Base-by-base conservation (phyloP, 2,888 invertebrate species). In the Acrobasis suavella region DNA sequence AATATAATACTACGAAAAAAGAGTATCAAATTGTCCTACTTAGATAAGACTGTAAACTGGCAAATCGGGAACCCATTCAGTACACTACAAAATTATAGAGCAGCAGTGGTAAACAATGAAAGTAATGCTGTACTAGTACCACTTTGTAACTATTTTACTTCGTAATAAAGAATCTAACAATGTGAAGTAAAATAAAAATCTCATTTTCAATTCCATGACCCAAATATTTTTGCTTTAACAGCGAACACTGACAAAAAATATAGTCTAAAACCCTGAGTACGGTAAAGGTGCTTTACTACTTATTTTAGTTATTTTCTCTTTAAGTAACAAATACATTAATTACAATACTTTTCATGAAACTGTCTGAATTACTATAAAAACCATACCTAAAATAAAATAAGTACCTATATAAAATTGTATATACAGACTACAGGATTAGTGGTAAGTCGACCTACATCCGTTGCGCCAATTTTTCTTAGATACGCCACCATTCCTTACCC, bases 191-290 rank as follows among this genome's bases (percentile, higher is more conserved):
- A 17, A 46, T 38, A 17, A 56, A 17, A 46, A 14, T 46, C 16
- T 56, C 42, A 42, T 56, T 56, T 56, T 56, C 42, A 56, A 56
- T 56, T 56, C 42, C 42, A 14, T 56, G 56, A 56, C 56, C 56
- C 16, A 56, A 16, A 56, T 42, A 42, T 46, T 46, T 42, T 56
- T 56, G 22, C 55, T 39, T 16, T 55, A 12, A 56, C 17, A 46
- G 42, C 42, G 7, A 22, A 56, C 42, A 56, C 56, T 42, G 32
- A 14, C 9, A 46, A 7, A n/a, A 10, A 56, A 56, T 56, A 17
- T 39, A 15, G 38, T 38, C 38, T 14, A 55, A 55, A 55, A 54
- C n/a, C 54, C 54, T 10, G 37, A 38, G 38, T 15, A 38, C 38
- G 14, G 16, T 52, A 55, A 55, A 38, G 37, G 15, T 38, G 38